Percentiles rank a stretch among this genome's conserved stretches.
These are phyloP conservation scores for Pseudomyrmex cubaensis DNA, from an alignment of 1,140 invertebrate genomes.

Conservation along the genomic window DNA sequence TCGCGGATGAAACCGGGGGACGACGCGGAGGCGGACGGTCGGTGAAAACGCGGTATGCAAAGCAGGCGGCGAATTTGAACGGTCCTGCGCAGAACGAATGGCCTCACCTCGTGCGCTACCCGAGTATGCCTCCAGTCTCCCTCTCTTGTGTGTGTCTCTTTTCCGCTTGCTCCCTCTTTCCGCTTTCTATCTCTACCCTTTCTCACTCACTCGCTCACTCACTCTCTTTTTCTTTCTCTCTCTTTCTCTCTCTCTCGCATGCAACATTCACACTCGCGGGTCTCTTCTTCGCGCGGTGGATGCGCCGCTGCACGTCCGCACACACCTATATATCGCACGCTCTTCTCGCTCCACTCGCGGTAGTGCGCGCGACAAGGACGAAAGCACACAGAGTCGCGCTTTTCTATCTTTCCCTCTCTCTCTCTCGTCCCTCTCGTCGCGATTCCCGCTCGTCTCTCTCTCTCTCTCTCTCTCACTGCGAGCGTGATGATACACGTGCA, in stretches of 20 bases:
- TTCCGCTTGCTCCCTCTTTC: conserved; percentile 25
- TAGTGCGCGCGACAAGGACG: conserved; percentile 5
- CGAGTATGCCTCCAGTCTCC: conserved; percentile 52
- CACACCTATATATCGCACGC: conserved; percentile 23
- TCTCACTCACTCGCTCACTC: not conserved
- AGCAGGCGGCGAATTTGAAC: conserved; percentile 83
- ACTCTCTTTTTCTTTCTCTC: not conserved
- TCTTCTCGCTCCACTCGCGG: conserved; percentile 31
- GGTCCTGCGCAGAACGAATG: conserved; percentile 81
- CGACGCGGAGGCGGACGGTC: conserved; percentile 64
- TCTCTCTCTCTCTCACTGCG: conserved; percentile 56
- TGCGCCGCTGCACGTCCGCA: conserved; percentile 14
- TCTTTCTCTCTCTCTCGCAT: not conserved
- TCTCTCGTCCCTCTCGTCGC: conserved; percentile 35
- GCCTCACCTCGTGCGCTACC: conserved; percentile 77
- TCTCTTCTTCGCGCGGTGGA: conserved; percentile 1
- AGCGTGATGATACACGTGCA: conserved; percentile 70
- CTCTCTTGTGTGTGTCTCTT: conserved; percentile 31
- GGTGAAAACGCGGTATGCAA: conserved; percentile 81
- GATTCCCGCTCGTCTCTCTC: conserved; percentile 22
- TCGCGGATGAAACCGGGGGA: conserved; percentile 59
- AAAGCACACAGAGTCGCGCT: conserved; percentile 21
- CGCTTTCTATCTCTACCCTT: conserved; percentile 11
- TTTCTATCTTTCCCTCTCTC: conserved; percentile 41
- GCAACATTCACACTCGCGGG: conserved; percentile 31